These are phyloP conservation scores for Coreoperca whiteheadi DNA, from an alignment of 2,113 vertebrate genomes.

Conservation along the genomic window DNA sequence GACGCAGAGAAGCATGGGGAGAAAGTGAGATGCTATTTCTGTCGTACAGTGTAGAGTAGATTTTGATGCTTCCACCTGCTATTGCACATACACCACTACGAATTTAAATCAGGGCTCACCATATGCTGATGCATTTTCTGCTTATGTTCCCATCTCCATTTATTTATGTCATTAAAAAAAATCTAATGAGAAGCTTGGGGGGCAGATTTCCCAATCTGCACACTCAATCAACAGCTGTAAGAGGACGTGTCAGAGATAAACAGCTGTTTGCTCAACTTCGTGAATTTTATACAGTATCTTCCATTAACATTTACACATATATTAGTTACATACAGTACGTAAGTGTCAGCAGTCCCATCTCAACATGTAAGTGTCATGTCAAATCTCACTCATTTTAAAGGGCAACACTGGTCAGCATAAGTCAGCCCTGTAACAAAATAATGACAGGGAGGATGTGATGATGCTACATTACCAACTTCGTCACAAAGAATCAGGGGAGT, in stretches of 20 bases:
- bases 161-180: not conserved
- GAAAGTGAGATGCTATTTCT: not conserved
- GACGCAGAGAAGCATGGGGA: not conserved
- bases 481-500: not conserved
- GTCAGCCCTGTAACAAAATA: not conserved
- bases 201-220: constrained; percentile 10
- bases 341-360: not conserved
- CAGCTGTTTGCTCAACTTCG: constrained; percentile 23
- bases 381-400: constrained; percentile 6
- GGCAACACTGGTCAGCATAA: not conserved
- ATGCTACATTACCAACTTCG: not conserved
- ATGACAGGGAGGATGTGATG: not conserved
- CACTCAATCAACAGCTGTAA: constrained; percentile 16
- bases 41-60: not conserved
- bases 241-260: not conserved
- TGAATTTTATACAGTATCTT: constrained; percentile 4
- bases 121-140: not conserved
- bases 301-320: constrained; percentile 16
- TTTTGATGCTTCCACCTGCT: not conserved
- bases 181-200: not conserved
- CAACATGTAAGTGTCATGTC: not conserved
- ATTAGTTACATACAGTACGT: constrained; percentile 28
- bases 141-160: not conserved
- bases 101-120: constrained; percentile 1
- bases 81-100: constrained; percentile 1